Evolutionary conservation across 2,888 invertebrate genomes (phyloP), one percentile per base, ranked within the genome.

Genomic region (Pseudococcus longispinus): DNA sequence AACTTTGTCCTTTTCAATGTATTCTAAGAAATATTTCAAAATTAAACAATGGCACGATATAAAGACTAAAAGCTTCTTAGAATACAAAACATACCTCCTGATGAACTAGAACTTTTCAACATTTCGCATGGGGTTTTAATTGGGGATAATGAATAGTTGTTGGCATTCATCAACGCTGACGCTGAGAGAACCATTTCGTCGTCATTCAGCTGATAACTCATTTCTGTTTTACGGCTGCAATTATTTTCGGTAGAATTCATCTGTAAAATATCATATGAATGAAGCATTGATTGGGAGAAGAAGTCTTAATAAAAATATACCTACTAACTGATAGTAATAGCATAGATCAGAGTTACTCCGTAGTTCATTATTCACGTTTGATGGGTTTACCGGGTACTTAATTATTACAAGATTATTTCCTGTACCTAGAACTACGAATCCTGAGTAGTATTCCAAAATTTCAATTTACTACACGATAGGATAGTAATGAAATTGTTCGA

Each of bases 61-160:
- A 37, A 6, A 20, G 3, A n/a, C 20, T 23, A 4, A 6, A 60
- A n/a, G 9, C 2, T 20, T 60, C 4, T 23, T 3, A 60, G 20
- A 83, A 13, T 9, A 42, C 42, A 15, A 65, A 23, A 60, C 18
- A 13, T 77, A 85, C 85, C 85, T 74, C 26, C 42, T 9, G 74
- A 74, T n/a, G 74, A 29, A 85, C 37, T 85, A 8, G 29, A 20
- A 11, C 37, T 29, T 11, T 32, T 70, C 18, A 74, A 29, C 9
- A 85, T 18, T 23, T 42, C 77, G 46, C 74, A 77, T n/a, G 77
- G 26, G 37, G 26, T 29, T 85, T 85, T 85, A 51, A 77, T 42
- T 0, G 85, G 44, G 2, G 42, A 29, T 11, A 46, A n/a, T 26
- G 26, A 51, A 32, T 44, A 85, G 29, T 74, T 46, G 20, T n/a